phyloP scores from a whole-genome alignment of 1,140 invertebrate genomes.

The Calycopis cecrops region DNA sequence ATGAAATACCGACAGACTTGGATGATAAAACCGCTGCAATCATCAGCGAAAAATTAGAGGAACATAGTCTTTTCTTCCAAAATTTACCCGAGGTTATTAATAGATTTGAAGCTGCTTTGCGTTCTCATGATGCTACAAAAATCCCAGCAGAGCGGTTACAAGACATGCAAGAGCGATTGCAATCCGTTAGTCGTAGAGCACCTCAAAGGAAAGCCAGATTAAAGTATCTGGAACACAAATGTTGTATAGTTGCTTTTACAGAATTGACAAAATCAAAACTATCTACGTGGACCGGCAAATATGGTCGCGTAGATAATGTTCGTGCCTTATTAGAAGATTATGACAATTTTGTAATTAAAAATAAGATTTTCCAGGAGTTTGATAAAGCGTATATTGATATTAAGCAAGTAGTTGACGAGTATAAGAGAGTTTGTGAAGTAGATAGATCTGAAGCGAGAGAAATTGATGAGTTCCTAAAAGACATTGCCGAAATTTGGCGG shows the following conservation, averaged over 20 bases:
- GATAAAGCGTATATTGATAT: conserved; percentile 94
- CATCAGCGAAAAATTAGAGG: conserved; percentile 90
- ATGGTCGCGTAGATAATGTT: conserved; percentile 88
- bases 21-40: conserved; percentile 91
- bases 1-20: conserved; percentile 87
- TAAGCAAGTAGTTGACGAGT: conserved; percentile 93
- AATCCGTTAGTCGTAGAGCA: conserved; percentile 81
- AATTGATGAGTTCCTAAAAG: conserved; percentile 89
- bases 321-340: conserved; percentile 91
- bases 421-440: conserved; percentile 89
- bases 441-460: conserved; percentile 84
- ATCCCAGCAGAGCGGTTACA: conserved; percentile 87
- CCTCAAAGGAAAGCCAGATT: conserved; percentile 86
- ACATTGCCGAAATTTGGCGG: conserved; percentile 92
- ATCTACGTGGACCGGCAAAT: conserved; percentile 91
- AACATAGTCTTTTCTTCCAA: conserved; percentile 92
- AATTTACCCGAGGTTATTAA: conserved; percentile 85
- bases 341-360: conserved; percentile 92
- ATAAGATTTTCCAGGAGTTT: conserved; percentile 95
- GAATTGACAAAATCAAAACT: conserved; percentile 92
- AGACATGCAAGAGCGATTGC: conserved; percentile 85
- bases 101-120: conserved; percentile 83
- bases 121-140: conserved; percentile 77
- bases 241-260: conserved; percentile 93
- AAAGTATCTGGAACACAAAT: conserved; percentile 94